phyloP scores from a whole-genome alignment of 2,797 vertebrate genomes.

The Tolypeutes matacus region DNA sequence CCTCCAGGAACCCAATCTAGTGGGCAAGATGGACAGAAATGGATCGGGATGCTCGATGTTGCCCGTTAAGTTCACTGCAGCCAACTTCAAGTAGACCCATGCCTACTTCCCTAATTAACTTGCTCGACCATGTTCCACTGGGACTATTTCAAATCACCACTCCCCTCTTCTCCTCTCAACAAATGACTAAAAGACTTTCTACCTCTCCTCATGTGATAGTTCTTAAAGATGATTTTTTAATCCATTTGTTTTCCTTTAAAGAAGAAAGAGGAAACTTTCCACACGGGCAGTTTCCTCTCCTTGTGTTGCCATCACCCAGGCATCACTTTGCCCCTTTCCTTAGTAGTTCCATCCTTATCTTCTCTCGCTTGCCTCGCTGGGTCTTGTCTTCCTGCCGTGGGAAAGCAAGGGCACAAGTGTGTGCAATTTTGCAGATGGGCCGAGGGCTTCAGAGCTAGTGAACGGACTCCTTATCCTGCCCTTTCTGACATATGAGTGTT shows the following conservation, averaged over 20 bases:
- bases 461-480: constrained; percentile 5
- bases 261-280: neutral
- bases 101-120: neutral
- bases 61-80: neutral
- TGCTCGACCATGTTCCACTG: neutral
- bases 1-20: neutral
- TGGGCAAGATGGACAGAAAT: neutral
- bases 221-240: neutral
- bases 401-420: rapidly evolving
- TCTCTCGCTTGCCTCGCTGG: rapidly evolving
- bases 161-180: neutral
- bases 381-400: rapidly evolving
- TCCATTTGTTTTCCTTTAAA: neutral
- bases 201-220: neutral
- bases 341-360: rapidly evolving
- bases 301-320: neutral
- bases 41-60: neutral
- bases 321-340: neutral
- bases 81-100: neutral
- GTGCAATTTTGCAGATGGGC: neutral
- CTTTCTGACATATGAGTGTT: constrained; percentile 38
- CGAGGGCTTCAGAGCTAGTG: neutral
- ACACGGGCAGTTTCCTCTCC: neutral
- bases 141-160: neutral
- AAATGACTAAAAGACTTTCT: neutral